Evolutionary conservation across 1,140 invertebrate species (phyloP), one percentile per base, ranked within the genome.

Genomic region (Ephestia elutella): DNA sequence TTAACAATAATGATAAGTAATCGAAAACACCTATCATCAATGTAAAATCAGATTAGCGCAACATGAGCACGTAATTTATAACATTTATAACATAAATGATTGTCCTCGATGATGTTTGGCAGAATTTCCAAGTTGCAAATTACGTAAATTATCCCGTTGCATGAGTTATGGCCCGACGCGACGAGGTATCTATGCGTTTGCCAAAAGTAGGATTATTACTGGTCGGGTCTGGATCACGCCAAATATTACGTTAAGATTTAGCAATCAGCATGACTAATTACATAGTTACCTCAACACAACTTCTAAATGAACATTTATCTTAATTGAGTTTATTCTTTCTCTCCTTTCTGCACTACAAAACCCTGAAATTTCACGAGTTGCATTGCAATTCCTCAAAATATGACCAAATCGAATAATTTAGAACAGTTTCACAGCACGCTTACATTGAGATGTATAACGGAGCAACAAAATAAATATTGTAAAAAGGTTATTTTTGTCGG

Each of bases 121-220:
- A 44, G n/a, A 44, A 44, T 44, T 15, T 44, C 15, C 38, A 44
- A 44, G 38, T 15, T 44, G 38, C 38, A 44, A 44, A 44, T 44
- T 56, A 72, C 56, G 59, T 65, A 74, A 72, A 78, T 71, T 76
- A 74, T 68, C 67, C 57, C 57, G 54, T 68, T 67, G 63, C 60
- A 74, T 74, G 62, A 76, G 56, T 76, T 74, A 74, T 70, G 57
- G 51, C 55, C 51, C 59, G 50, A 44, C 10, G 38, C n/a, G 38
- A 44, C 38, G 38, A 44, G 15, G 38, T 17, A 44, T 44, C 38
- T n/a, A 44, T 44, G 38, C 38, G 57, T 68, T 73, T 68, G 71
- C 73, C 73, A 78, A 74, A 78, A 78, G 63, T 57, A 75, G 73
- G 70, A 74, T 70, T 74, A 71, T 65, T 68, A 70, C 50, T 63